Evolutionary conservation across 2,888 invertebrate species (phyloP), one percentile per base, ranked within the genome.

Genomic region (Coenonympha glycerion): DNA sequence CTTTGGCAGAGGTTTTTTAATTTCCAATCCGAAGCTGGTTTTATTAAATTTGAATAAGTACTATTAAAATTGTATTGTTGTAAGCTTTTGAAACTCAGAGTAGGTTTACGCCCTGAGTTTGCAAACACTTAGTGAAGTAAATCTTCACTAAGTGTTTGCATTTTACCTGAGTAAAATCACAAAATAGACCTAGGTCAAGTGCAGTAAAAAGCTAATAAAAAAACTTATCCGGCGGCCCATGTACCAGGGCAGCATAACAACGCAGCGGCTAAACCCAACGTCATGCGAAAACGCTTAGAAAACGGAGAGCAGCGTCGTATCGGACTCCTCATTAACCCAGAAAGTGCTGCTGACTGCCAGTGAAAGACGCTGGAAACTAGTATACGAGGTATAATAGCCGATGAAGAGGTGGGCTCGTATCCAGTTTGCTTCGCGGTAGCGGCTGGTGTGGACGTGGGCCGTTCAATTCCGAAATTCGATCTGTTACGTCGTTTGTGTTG

Each of bases 321-420:
- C 71, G 70, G 73, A 70, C 69, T 84, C 75, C 81, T 84, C 83
- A 84, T 85, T 85, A 85, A 85, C 85, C 85, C 83, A 85, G 82
- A 85, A 84, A 84, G 73, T 72, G 73, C 63, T 73, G 71, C 73
- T 68, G 69, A 66, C 64, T 64, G 71, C 79, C 79, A 83, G 85
- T 84, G 85, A 85, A 84, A 85, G 84, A 84, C 77, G 80, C 76
- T 73, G 80, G 73, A 79, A 79, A 79, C 79, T 80, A 80, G 79
- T 79, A 79, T 80, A 77, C 74, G 70, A 79, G 79, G 80, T 85
- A 85, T 85, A 85, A 79, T 85, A 81, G 75, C 70, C 69, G 66
- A 67, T 52, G 58, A 56, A 47, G 54, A 50, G 52, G 53, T 48
- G 52, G 50, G 21, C 50, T 53, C 60, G 52, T 52, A 58, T 58